Evolutionary conservation across 2,113 vertebrate species (phyloP).

Genomic region (Dascyllus trimaculatus): DNA sequence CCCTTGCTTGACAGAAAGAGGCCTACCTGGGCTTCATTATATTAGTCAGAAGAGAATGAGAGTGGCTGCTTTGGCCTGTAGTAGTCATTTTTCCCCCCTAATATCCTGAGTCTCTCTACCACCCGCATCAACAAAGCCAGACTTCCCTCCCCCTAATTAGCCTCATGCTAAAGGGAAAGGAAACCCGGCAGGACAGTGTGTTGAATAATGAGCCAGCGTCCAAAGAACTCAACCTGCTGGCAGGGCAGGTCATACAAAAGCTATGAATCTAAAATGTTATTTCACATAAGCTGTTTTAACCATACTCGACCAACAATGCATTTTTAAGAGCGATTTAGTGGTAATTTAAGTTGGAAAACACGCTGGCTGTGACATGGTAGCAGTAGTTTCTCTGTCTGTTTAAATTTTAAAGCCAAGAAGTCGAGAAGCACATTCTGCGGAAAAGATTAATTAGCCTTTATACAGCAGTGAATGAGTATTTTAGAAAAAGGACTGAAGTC

Average conservation of each 20-base stretch:
- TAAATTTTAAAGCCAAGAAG: constrained; percentile 29
- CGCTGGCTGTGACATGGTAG: neutral
- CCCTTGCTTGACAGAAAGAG: constrained; percentile 1
- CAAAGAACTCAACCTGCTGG: constrained; percentile 42
- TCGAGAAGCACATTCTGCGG: constrained; percentile 35
- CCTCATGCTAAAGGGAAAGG: constrained; percentile 30
- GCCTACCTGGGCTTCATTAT: constrained; percentile 28
- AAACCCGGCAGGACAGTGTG: constrained; percentile 32
- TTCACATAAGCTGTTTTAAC: constrained; percentile 26
- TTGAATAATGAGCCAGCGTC: constrained; percentile 36
- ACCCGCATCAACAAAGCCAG: constrained; percentile 39
- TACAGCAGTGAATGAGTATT: constrained; percentile 9
- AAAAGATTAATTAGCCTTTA: constrained; percentile 45
- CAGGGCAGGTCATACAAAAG: constrained; percentile 35
- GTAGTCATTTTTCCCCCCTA: neutral
- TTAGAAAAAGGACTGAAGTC: neutral
- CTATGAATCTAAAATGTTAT: constrained; percentile 38
- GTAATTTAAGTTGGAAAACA: constrained; percentile 31
- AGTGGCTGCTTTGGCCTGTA: neutral
- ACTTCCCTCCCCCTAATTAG: constrained; percentile 51
- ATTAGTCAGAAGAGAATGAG: constrained; percentile 17
- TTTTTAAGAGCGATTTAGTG: constrained; percentile 13
- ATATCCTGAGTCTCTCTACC: constrained; percentile 10
- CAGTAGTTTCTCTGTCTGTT: constrained; percentile 4
- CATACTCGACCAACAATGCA: constrained; percentile 17